phyloP scores from a whole-genome alignment of 1,140 invertebrate species.

The Latrodectus geometricus region DNA sequence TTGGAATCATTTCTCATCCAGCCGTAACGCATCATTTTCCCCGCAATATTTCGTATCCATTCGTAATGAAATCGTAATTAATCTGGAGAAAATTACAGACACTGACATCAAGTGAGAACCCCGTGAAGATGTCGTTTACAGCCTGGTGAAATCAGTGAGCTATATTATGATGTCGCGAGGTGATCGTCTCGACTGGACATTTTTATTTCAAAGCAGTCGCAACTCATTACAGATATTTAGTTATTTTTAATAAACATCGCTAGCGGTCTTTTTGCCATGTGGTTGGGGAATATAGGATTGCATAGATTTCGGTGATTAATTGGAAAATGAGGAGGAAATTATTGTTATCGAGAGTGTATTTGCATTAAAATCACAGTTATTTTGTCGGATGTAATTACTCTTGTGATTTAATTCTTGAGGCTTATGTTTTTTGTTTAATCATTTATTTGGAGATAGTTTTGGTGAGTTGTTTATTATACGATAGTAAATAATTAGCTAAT shows the following conservation, averaged over 20 bases:
- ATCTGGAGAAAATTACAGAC: constrained; percentile 57
- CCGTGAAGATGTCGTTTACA: background rate
- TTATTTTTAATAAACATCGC: constrained; percentile 7
- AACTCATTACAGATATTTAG: background rate
- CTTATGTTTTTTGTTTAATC: no score
- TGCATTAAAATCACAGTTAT: constrained; percentile 37
- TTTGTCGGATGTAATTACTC: constrained; percentile 31
- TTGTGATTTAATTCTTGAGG: constrained; percentile 26
- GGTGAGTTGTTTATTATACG: no score
- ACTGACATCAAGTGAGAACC: background rate
- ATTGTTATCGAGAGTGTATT: constrained; percentile 29
- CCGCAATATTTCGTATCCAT: constrained; percentile 15
- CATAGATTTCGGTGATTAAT: constrained; percentile 11
- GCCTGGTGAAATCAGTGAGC: background rate
- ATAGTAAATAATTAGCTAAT: no score
- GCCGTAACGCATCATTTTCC: constrained; percentile 47
- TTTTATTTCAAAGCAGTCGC: background rate
- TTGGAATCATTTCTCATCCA: constrained; percentile 52
- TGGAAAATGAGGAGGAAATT: constrained; percentile 10
- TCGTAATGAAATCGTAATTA: constrained; percentile 61
- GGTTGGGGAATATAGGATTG: constrained; percentile 9
- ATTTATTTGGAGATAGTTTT: no score
- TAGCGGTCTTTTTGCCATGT: background rate
- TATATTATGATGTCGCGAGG: background rate
- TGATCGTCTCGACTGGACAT: background rate